Base-by-base conservation (phyloP, 2,888 invertebrate species). In the Dicycla oo region DNA sequence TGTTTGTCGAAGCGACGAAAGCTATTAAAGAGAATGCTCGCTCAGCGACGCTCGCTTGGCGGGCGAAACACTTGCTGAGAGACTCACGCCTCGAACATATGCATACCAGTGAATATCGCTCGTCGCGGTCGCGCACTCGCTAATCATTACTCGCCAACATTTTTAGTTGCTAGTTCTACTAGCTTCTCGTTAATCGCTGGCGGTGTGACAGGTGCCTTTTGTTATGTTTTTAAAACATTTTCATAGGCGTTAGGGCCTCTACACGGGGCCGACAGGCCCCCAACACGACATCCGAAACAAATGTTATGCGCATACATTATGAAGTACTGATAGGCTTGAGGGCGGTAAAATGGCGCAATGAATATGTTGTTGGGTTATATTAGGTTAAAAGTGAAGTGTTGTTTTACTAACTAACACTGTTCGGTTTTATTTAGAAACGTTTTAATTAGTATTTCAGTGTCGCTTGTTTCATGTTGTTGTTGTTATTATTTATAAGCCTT, bases 261-360 rank as follows among this genome's bases (percentile, higher is more conserved):
- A 86, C 86, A 82, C 78, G 70, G 83, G 62, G 45, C 65, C 73
- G 88, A 89, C 87, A 87, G 86, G 84, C 65, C 75, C 75, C 67
- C 69, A 71, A 79, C 86, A 83, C 88, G 90, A 91, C 90, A 88
- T 81, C 82, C 83, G 83, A 88, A 88, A 90, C 92, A 93, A 93
- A 93, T 93, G 81, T 8, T 92, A 93, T 93, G 92, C 91, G 90
- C 93, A 93, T 93, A 91, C 81, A 93, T 93, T 93, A 92, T 86
- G 86, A 85, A 78, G 84, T 88, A 88, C 87, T 88, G 89, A 91
- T 90, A 90, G 88, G 84, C 80, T 83, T 81, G 67, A 73, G 54
- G 69, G 63, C 68, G 68, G 45, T 90, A 93, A 91, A 88, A 90
- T 91, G 89, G 40, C 64, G 87, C 87, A 73, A 49, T 70, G 69